These are phyloP conservation scores for Strigamia crassipes DNA, from an alignment of 2,888 invertebrate species.

Conservation along the genomic window DNA sequence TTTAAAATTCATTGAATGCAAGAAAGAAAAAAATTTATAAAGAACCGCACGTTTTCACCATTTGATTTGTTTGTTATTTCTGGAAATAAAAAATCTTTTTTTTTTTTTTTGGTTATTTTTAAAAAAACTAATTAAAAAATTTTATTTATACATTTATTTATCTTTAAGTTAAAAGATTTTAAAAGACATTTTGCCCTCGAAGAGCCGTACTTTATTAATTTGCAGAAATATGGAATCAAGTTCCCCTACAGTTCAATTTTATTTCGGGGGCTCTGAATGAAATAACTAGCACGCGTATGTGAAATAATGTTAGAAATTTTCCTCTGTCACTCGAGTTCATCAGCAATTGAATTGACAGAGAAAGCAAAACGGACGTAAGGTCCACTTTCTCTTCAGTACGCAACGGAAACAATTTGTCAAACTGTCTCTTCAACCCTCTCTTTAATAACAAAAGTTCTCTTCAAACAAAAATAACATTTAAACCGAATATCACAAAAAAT, in stretches of 20 bases:
- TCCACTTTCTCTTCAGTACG: neutral
- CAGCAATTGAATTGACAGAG: neutral
- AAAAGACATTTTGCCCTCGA: neutral
- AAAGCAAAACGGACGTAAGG: neutral
- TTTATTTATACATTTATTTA: neutral
- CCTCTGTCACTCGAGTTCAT: neutral
- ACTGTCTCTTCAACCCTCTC: neutral
- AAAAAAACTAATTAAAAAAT: neutral
- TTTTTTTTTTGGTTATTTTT: no score
- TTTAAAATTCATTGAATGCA: neutral
- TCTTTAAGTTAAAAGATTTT: neutral
- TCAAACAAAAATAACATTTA: neutral
- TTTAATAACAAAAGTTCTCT: neutral
- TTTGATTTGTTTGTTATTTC: no score
- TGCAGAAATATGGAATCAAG: neutral
- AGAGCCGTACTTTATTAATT: neutral
- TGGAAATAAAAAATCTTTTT: neutral
- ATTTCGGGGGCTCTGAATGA: neutral
- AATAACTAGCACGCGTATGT: neutral
- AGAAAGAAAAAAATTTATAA: no score
- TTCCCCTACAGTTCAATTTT: neutral
- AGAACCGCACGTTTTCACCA: no score
- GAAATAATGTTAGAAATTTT: neutral
- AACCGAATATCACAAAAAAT: neutral
- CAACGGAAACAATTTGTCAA: neutral